Conservation (phyloP, 64 coral and sea anemone species). For the Dendronephthya gigantea region DNA sequence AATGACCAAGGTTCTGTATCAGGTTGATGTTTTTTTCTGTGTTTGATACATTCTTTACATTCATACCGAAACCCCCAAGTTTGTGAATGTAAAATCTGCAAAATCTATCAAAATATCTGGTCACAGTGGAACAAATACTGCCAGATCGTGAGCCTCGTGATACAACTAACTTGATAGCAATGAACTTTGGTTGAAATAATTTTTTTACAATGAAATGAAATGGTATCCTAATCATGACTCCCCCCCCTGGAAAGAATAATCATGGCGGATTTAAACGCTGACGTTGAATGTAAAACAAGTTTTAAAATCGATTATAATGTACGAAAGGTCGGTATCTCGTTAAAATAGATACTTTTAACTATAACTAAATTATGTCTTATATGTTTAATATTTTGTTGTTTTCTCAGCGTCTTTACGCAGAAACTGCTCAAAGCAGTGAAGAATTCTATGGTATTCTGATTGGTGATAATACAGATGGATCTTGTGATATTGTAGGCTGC, state of each 20-base stretch:
- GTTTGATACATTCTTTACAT: not conserved
- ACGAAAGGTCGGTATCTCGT: not conserved
- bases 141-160: too few relatives aligned
- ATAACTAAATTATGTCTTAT: too few relatives aligned
- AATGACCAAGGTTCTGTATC: too few relatives aligned
- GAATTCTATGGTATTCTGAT: not conserved
- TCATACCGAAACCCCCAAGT: not conserved
- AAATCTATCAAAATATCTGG: not conserved
- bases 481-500: not conserved
- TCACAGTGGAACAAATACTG: too few relatives aligned
- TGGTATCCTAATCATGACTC: not conserved
- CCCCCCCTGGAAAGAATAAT: not conserved
- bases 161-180: too few relatives aligned
- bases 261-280: not conserved
- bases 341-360: not conserved
- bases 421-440: not conserved
- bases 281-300: not conserved
- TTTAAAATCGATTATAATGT: constrained; percentile 2
- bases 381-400: too few relatives aligned
- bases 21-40: not conserved
- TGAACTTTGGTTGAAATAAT: too few relatives aligned
- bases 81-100: not conserved
- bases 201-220: not conserved
- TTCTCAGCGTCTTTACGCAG: not conserved
- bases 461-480: not conserved